Base-by-base conservation (phyloP, 2,888 invertebrate genomes). In the Gibbula magus region DNA sequence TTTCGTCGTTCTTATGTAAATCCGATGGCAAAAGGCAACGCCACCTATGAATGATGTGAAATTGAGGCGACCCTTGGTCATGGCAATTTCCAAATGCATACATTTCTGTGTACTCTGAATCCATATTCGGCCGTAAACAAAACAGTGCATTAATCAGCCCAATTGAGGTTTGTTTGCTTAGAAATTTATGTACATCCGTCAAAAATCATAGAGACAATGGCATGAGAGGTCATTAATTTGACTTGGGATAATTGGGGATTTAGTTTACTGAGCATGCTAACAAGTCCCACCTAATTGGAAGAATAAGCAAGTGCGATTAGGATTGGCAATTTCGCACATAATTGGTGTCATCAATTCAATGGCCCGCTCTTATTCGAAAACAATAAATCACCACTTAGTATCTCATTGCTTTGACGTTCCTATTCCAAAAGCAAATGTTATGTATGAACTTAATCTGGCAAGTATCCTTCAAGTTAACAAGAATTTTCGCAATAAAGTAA, bases 371-470 rank as follows among this genome's bases (percentile, higher is more conserved):
- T 84, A 86, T 87, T 88, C 83, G 81, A 85, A 87, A 85, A 86
- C 87, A 86, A 89, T 89, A 87, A 86, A 89, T 89, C 89, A 88
- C 67, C 39, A 20, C 70, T 73, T 81, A 66, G 70, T 39, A 76
- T 76, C 76, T 56, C 67, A 52, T 39, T 20, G 29, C 35, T 35
- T 53, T 78, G 78, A 73, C 78, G 67, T 29, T 70, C 73, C 54
- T 53, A 54, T 73, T 56, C 39, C 73, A 74, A 56, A 56, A 74
- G 78, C 78, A 78, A 78, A 78, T 74, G 73, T 74, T 35, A 78
- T 74, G 67, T 52, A 75, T 54, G 53, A 75, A 35, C 53, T 54
- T 75, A 75, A 75, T 75, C 75, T 54, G 75, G 53, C 54, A 75
- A 54, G 25, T 70, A 70, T 70, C 70, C 70, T 70, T 70, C 70